phyloP scores from a whole-genome alignment of 2,113 vertebrate species.

The Pedionomus torquatus region DNA sequence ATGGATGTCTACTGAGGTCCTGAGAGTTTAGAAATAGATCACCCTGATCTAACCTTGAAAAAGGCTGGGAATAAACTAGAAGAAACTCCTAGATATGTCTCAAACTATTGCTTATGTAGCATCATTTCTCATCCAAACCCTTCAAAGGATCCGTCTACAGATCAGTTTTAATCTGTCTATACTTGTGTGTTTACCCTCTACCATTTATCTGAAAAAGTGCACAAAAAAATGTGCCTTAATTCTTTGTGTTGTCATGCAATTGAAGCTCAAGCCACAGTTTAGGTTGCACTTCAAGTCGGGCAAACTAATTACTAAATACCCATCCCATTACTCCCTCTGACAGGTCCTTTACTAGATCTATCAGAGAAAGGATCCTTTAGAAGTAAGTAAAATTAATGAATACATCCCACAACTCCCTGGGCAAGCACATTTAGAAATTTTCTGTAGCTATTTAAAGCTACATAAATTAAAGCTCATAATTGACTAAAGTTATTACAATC shows the following conservation, averaged over 20 bases:
- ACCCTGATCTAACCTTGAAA: neutral
- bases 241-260: neutral
- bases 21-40: neutral
- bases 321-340: neutral
- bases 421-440: neutral
- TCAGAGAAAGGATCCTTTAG: neutral
- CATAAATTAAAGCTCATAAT: no score
- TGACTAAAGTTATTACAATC: neutral
- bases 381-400: neutral
- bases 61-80: neutral
- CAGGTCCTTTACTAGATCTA: neutral
- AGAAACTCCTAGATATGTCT: neutral
- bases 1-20: neutral
- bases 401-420: neutral
- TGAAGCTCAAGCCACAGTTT: neutral
- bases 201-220: neutral
- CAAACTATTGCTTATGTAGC: neutral
- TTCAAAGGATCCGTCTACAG: neutral
- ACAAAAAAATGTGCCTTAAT: neutral
- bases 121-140: neutral
- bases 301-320: neutral
- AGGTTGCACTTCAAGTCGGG: neutral
- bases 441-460: neutral
- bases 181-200: neutral
- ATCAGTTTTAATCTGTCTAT: neutral